These are phyloP conservation scores for Phrynocephalus vlangalii DNA, from an alignment of 2,797 vertebrate species.

Conservation along the genomic window DNA sequence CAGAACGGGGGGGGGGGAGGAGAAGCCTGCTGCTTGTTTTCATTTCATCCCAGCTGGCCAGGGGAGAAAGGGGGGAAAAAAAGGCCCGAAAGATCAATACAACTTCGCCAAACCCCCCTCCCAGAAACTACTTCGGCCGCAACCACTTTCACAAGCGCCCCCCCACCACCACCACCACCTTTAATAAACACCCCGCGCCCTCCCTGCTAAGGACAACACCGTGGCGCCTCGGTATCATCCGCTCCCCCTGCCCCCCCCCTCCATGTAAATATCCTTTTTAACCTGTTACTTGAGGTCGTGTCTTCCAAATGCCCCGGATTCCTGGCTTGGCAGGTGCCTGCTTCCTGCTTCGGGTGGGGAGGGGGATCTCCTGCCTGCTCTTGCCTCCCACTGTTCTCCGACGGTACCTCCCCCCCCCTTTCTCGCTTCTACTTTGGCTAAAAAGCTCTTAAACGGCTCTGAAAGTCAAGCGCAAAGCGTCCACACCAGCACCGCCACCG, in stretches of 20 bases:
- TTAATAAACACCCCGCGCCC: not conserved
- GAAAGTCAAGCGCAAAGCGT: constrained; percentile 78
- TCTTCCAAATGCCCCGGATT: constrained; percentile 52
- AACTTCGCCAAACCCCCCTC: not conserved
- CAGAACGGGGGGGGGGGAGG: accelerated
- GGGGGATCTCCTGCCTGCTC: not conserved
- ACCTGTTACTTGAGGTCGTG: constrained; percentile 77
- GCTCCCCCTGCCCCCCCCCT: not conserved
- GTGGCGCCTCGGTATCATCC: not conserved
- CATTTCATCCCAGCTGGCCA: constrained; percentile 38
- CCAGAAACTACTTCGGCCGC: not conserved
- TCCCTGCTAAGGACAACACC: not conserved
- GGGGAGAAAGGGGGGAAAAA: constrained; percentile 33
- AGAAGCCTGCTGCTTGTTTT: constrained; percentile 58
- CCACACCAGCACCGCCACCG: not conserved
- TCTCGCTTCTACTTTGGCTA: constrained; percentile 41
- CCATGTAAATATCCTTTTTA: constrained; percentile 69
- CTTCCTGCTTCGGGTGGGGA: not conserved
- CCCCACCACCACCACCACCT: no score
- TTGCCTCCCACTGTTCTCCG: not conserved
- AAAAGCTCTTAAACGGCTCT: constrained; percentile 71
- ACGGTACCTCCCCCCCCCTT: constrained; percentile 11
- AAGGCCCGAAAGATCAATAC: constrained; percentile 20
- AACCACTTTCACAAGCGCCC: not conserved
- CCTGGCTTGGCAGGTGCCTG: constrained; percentile 58